These are phyloP conservation scores for Girardia tigrina DNA, from an alignment of 2,888 invertebrate species.

Conservation along the genomic window DNA sequence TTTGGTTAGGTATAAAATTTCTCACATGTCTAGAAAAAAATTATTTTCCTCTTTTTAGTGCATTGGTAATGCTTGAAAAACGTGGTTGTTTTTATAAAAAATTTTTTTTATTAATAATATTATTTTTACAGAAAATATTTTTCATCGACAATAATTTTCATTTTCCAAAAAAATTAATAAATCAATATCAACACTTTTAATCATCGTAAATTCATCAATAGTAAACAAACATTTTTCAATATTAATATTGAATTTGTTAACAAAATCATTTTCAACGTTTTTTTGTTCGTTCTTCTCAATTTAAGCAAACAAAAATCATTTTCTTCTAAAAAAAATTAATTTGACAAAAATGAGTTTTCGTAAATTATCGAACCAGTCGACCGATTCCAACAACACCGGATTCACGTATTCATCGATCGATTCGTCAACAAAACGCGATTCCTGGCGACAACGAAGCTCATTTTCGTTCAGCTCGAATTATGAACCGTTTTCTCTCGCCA, in stretches of 20 bases:
- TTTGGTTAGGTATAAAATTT: too few species aligned
- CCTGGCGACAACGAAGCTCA: background rate
- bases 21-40: too few species aligned
- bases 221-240: background rate
- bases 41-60: too few species aligned
- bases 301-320: too few species aligned
- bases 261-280: background rate
- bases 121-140: too few species aligned
- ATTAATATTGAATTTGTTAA: background rate
- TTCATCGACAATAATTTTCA: too few species aligned
- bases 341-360: constrained; percentile 13
- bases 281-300: background rate
- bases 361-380: background rate
- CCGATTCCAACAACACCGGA: background rate
- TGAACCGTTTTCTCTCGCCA: background rate
- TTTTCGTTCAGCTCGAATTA: constrained; percentile 7
- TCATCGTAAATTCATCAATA: constrained; percentile 6
- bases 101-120: too few species aligned
- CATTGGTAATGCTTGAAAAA: too few species aligned
- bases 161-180: too few species aligned
- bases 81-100: too few species aligned
- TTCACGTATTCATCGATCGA: background rate
- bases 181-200: too few species aligned
- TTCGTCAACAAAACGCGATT: background rate
- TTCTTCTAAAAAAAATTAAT: too few species aligned